Base-by-base conservation (phyloP, 2,113 vertebrate genomes). In the Mugil cephalus region DNA sequence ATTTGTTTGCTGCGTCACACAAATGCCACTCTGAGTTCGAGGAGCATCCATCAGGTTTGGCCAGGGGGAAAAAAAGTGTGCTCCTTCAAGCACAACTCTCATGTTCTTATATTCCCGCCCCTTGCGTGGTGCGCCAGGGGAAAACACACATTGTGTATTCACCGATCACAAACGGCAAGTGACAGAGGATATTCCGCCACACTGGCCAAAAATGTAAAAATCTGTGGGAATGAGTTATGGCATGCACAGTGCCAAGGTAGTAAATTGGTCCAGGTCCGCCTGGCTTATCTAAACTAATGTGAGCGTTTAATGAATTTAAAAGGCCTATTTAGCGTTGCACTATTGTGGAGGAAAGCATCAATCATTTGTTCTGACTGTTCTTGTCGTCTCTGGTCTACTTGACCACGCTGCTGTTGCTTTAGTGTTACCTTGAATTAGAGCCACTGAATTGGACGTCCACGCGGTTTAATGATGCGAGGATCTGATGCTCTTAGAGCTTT, bases 281-380 rank as follows among this genome's bases (percentile, higher is more conserved):
- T 35, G 65, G 71, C 60, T 86, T 79, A 87, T 84, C 80, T 65
- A 73, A 80, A 80, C 76, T 80, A 84, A 69, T 50, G 52, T 40
- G 81, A 76, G 74, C 74, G 66, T 82, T 85, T 79, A 88, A 83
- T 90, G 66, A 87, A 86, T 90, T 88, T 85, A 77, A 90, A 88
- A 77, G n/a, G 67, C 64, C 71, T 64, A 66, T 83, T 79, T 82
- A 77, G 62, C 75, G 53, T 79, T 52, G 69, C 45, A 66, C 42
- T 60, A 64, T 79, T 82, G 52, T 69, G 71, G 58, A 80, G 59
- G 42, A 61, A 78, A 55, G 69, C 71, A 80, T 90, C 79, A 77
- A 81, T 87, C 86, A 88, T 81, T 56, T 62, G 67, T 71, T 74
- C 21, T 30, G 39, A 64, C 45, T 61, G 59, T 77, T 86, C 73